Percentiles rank a stretch among this genome's conserved stretches.
These are phyloP conservation scores for Limonius californicus DNA, from an alignment of 1,140 invertebrate genomes.

Conservation along the genomic window DNA sequence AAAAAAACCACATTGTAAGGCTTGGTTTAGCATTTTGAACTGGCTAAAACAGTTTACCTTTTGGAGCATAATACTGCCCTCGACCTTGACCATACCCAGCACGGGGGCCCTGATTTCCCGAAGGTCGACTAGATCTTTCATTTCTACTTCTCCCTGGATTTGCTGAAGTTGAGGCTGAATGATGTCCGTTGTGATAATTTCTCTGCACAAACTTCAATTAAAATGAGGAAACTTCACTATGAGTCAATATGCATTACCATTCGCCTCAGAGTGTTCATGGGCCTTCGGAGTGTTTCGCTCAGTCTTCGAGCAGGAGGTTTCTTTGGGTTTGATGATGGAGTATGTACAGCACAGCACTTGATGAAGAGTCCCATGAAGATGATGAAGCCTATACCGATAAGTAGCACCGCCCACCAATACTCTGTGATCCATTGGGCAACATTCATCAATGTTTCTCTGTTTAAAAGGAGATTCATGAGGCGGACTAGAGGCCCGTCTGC, in stretches of 20 bases:
- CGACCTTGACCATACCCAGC: constrained; percentile 67
- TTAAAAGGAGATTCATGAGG: constrained; percentile 95
- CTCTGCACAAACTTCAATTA: constrained; percentile 21
- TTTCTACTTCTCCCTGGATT: constrained; percentile 30
- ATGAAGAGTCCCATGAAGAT: constrained; percentile 98
- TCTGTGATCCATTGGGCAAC: constrained; percentile 89
- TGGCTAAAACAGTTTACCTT: too few relatives aligned
- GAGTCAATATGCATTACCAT: constrained; percentile 56
- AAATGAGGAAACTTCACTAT: too few relatives aligned
- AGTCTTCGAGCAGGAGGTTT: constrained; percentile 80
- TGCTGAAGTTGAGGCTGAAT: constrained; percentile 2
- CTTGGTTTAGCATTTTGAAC: too few relatives aligned
- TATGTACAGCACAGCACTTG: constrained; percentile 98
- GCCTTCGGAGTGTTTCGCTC: constrained; percentile 80
- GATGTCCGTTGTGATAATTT: constrained; percentile 26
- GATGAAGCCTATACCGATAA: constrained; percentile 87
- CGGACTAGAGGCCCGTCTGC: constrained; percentile 95
- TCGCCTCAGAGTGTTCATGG: constrained; percentile 82
- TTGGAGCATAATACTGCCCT: constrained; percentile 68
- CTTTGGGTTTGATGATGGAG: constrained; percentile 95
- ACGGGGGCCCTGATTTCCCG: constrained; percentile 54
- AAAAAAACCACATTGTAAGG: too few relatives aligned
- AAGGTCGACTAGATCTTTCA: constrained; percentile 38
- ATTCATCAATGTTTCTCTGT: constrained; percentile 80
- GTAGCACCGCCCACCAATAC: constrained; percentile 95